Evolutionary conservation across 2,888 invertebrate genomes (phyloP).

Genomic region (Octonoba sinensis): DNA sequence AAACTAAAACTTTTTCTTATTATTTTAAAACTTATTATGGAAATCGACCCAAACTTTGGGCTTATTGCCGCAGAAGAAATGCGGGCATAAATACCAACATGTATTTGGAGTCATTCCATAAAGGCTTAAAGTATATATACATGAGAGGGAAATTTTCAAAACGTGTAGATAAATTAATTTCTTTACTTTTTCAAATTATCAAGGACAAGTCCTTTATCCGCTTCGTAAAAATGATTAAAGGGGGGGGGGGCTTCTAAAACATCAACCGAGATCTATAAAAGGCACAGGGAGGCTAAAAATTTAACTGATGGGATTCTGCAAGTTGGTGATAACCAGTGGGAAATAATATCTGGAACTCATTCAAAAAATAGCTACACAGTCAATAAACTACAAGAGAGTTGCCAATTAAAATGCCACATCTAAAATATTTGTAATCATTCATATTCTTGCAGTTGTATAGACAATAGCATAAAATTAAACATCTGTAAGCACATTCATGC

Average conservation of each 20-base stretch:
- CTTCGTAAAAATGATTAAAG: conserved; percentile 15
- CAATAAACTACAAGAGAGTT: background rate
- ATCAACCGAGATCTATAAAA: conserved; percentile 1
- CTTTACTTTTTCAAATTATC: conserved; percentile 1
- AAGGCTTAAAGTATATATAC: conserved; percentile 13
- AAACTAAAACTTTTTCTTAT: conserved; percentile 7
- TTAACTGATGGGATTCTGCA: background rate
- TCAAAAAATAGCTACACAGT: background rate
- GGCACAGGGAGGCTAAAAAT: background rate
- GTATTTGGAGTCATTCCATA: conserved; percentile 42
- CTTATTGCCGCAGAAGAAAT: conserved; percentile 33
- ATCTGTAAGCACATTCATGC: too few relatives aligned
- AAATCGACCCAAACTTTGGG: conserved; percentile 35
- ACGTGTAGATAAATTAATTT: conserved; percentile 9
- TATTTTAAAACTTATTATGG: conserved; percentile 22
- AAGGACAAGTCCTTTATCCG: conserved; percentile 7
- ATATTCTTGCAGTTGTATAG: too few relatives aligned
- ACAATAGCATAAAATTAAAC: too few relatives aligned
- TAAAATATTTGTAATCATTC: background rate
- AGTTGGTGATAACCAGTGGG: background rate
- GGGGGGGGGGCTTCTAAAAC: background rate
- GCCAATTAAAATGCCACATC: background rate
- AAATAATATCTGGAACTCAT: background rate
- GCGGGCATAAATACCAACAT: conserved; percentile 39
- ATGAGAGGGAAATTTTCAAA: conserved; percentile 9